Evolutionary conservation across 2,113 vertebrate genomes (phyloP).

Genomic region (Tympanuchus pallidicinctus): DNA sequence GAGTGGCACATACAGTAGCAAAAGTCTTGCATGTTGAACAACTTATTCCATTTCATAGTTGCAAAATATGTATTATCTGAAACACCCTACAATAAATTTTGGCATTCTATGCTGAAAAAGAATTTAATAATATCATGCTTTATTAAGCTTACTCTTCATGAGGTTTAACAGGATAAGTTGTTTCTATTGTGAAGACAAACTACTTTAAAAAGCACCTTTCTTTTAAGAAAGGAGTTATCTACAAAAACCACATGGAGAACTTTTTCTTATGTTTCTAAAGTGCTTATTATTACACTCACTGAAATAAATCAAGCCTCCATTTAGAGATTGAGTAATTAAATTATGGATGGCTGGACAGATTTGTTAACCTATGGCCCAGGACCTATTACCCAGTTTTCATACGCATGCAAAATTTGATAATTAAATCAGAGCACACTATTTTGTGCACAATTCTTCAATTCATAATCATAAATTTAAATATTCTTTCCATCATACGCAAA

Average conservation of each 20-base stretch:
- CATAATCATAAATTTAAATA: neutral
- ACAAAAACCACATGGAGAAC: neutral
- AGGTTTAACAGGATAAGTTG: neutral
- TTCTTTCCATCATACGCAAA: neutral
- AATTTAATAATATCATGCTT: constrained; percentile 16
- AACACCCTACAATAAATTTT: constrained; percentile 18
- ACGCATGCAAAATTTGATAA: neutral
- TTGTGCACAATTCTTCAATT: neutral
- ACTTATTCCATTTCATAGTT: neutral
- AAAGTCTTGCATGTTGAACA: neutral
- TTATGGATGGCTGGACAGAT: neutral
- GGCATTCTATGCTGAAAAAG: neutral
- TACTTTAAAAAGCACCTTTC: neutral
- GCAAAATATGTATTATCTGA: neutral
- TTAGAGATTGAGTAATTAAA: constrained; percentile 31
- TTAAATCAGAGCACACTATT: constrained; percentile 23
- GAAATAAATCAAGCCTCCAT: neutral
- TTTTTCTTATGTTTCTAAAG: constrained; percentile 9
- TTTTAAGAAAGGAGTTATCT: constrained; percentile 3
- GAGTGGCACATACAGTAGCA: constrained; percentile 7
- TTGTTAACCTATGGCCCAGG: neutral
- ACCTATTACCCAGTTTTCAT: neutral
- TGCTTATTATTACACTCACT: constrained; percentile 19
- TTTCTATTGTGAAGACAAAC: neutral
- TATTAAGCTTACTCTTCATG: neutral